Evolutionary conservation across 2,888 invertebrate genomes (phyloP), one percentile per base, ranked within the genome.

Genomic region (Archips xylosteana): DNA sequence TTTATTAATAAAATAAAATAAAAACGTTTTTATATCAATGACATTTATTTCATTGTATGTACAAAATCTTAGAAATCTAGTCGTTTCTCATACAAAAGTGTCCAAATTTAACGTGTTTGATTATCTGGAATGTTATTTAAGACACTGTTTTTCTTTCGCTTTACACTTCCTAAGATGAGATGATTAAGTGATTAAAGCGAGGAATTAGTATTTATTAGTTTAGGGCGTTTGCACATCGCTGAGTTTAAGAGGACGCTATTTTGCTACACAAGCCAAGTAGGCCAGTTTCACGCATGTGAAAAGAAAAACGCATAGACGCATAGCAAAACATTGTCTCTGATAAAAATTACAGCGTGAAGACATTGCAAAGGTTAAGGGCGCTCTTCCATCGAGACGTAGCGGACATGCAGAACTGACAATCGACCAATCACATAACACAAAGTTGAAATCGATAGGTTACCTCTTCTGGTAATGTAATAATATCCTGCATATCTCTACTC

Each of bases 31-130:
- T 90, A 88, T 89, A 88, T 91, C 91, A 94, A 93, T 93, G 92
- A 92, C 94, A 94, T 94, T 94, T 94, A 94, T 94, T 92, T 92
- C 89, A 91, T 92, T 92, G 90, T 94, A 94, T 94, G 93, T 94
- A 94, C 94, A 94, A 94, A 94, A 94, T 89, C 94, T 94, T 93
- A 93, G 75, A 92, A 89, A 92, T 90, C 92, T 94, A 93, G 86
- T 87, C 84, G 83, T 92, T 89, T 73, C 87, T 89, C 91, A 88
- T 94, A 94, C 92, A 94, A 94, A 94, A 94, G 92, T 94, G 92
- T 93, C 92, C 91, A 94, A 93, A 92, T 92, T 89, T 90, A 88
- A 90, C 84, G 87, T 89, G 90, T 87, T 90, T 87, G 90, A 91
- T 85, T 92, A 92, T 89, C 89, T 94, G 94, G 94, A 94, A 94